Base-by-base conservation (phyloP, 2,888 invertebrate genomes). In the Azorinus chamasolen region DNA sequence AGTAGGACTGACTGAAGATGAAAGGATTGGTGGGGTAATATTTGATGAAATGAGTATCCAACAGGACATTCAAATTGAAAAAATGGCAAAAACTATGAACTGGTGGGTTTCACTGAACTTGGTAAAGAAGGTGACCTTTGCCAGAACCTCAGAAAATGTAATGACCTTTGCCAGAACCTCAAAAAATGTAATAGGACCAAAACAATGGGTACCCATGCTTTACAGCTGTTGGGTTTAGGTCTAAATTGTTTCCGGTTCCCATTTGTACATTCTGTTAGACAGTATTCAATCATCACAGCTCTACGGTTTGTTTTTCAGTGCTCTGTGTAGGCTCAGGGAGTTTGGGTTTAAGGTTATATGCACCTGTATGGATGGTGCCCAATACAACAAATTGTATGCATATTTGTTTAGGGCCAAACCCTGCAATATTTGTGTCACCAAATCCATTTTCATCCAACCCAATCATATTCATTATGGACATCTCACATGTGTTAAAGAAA, bases 41-140 rank as follows among this genome's bases (percentile, higher is more conserved):
- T 63, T 71, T 48, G 83, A 79, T 41, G 75, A 75, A 65, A 83
- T 83, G 80, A 46, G 65, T 2, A 80, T 80, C 12, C 79, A 83
- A 37, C 39, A 58, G 2, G 81, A 81, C 48, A 20, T 83, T 2
- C 73, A 81, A 39, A 71, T 83, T 4, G 25, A 57, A 14, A 79
- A 77, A 71, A 65, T 45, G 63, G 72, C n/a, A n/a, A n/a, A n/a
- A n/a, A n/a, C n/a, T n/a, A n/a, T n/a, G n/a, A n/a, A n/a, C n/a
- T n/a, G n/a, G n/a, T n/a, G n/a, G 81, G 78, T 12, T 75, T 78
- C 20, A 64, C 71, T 22, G 65, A 75, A 2, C 22, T 41, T 1
- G 59, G 63, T 18, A 41, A 65, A 27, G 75, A 75, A 53, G 71
- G 66, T 3, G 51, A 71, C 24, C 0, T 50, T 1, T 46, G n/a